A percentile compares a stretch with the other conserved stretches of the same genome.
Conservation (phyloP, 2,113 vertebrate genomes). For the Neotoma lepida region DNA sequence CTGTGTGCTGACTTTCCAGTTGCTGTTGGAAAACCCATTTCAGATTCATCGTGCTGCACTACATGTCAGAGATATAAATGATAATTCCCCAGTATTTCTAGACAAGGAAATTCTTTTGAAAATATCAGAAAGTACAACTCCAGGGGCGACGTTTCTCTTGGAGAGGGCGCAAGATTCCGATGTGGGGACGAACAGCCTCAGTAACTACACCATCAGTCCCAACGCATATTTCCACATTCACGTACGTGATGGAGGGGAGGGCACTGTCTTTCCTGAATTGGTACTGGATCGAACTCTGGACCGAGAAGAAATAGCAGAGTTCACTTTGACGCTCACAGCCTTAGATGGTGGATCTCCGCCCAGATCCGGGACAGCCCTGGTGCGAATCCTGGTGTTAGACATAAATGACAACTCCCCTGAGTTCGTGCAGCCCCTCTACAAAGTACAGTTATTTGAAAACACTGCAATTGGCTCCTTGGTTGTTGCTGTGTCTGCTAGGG, state of each 20-base stretch:
- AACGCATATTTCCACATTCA: slow-evolving; percentile 78
- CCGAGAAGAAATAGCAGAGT: slow-evolving; percentile 52
- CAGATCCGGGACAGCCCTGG: slow-evolving; percentile 16
- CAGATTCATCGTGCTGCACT: slow-evolving; percentile 86
- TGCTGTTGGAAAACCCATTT: slow-evolving; percentile 88
- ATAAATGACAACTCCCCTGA: slow-evolving; percentile 77
- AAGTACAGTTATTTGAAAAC: slow-evolving; percentile 65
- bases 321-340: slow-evolving; percentile 73
- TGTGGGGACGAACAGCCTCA: slow-evolving; percentile 75
- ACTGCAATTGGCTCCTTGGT: slow-evolving; percentile 55
- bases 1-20: slow-evolving; percentile 85
- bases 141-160: slow-evolving; percentile 70
- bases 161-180: slow-evolving; percentile 77
- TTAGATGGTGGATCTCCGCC: slow-evolving; percentile 70
- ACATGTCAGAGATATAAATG: slow-evolving; percentile 88
- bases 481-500: slow-evolving; percentile 51
- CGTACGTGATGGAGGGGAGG: fast-evolving
- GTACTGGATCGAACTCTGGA: slow-evolving; percentile 76
- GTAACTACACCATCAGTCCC: slow-evolving; percentile 77
- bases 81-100: slow-evolving; percentile 87
- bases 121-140: slow-evolving; percentile 54
- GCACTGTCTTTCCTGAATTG: not conserved
- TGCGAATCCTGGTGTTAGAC: slow-evolving; percentile 77
- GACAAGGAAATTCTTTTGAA: slow-evolving; percentile 72
- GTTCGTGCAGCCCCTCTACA: slow-evolving; percentile 68